phyloP scores from a whole-genome alignment of 2,797 vertebrate genomes.

The Esox lucius region DNA sequence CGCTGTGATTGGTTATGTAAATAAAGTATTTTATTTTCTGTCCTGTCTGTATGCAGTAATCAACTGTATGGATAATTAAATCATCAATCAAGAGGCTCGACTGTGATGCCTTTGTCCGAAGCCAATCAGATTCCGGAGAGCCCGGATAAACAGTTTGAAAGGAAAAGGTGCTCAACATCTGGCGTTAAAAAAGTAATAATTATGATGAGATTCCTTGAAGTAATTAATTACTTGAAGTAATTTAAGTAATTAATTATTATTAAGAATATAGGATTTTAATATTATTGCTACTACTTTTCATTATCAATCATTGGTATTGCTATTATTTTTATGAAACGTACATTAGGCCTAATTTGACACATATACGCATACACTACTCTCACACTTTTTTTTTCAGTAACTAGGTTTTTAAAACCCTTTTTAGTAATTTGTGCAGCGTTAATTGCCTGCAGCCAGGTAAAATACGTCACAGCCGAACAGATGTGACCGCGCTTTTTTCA shows the following conservation, averaged over 20 bases:
- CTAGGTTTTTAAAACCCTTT: neutral
- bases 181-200: conserved; percentile 72
- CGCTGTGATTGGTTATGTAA: conserved; percentile 90
- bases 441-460: neutral
- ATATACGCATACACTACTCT: neutral
- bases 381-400: neutral
- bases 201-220: neutral
- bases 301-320: conserved; percentile 22
- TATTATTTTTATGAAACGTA: conserved; percentile 13
- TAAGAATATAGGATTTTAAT: conserved; percentile 4
- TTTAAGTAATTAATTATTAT: neutral
- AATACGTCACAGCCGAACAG: neutral
- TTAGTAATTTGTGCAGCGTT: neutral
- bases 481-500: neutral
- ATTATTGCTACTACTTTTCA: conserved; percentile 7
- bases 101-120: conserved; percentile 83
- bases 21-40: conserved; percentile 79
- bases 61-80: conserved; percentile 98
- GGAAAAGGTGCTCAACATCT: conserved; percentile 83
- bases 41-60: conserved; percentile 78
- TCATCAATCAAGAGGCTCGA: conserved; percentile 94
- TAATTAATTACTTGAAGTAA: neutral
- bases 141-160: conserved; percentile 76
- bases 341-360: neutral
- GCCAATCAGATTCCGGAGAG: conserved; percentile 80